phyloP scores from a whole-genome alignment of 1,140 invertebrate genomes.

The Drosophila orena region DNA sequence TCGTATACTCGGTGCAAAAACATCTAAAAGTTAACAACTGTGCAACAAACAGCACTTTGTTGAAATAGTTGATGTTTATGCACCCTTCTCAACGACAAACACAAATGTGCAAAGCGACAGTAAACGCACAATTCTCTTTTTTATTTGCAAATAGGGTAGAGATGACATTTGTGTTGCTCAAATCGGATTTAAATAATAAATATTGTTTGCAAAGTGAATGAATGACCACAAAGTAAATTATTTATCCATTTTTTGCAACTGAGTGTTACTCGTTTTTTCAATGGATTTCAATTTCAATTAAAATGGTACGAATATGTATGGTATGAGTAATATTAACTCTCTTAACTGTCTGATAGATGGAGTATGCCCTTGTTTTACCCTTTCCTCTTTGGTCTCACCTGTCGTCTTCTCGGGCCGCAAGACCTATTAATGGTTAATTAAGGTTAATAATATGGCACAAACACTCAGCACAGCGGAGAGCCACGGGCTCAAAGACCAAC shows the following conservation, averaged over 20 bases:
- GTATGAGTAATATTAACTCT: neutral
- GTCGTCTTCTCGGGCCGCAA: constrained; percentile 8
- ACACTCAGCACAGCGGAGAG: constrained; percentile 19
- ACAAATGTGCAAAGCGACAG: constrained; percentile 6
- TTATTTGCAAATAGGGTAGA: neutral
- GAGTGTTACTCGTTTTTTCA: neutral
- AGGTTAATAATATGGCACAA: constrained; percentile 70
- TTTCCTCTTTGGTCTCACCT: neutral
- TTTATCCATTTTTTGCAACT: neutral
- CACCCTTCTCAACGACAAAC: neutral
- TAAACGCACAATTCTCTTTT: neutral
- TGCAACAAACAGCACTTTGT: constrained; percentile 14
- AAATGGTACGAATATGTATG: neutral
- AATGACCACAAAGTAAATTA: neutral
- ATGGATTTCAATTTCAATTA: neutral
- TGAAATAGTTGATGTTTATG: constrained; percentile 10
- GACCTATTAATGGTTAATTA: constrained; percentile 71
- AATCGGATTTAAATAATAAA: neutral
- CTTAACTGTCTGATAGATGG: neutral
- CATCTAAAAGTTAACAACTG: constrained; percentile 13
- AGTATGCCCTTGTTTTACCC: constrained; percentile 3
- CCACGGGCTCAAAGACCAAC: constrained; percentile 1
- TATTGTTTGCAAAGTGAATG: neutral
- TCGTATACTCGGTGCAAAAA: neutral
- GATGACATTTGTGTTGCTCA: neutral